Base-by-base conservation (phyloP, 2,888 invertebrate genomes). In the Baccha elongata region DNA sequence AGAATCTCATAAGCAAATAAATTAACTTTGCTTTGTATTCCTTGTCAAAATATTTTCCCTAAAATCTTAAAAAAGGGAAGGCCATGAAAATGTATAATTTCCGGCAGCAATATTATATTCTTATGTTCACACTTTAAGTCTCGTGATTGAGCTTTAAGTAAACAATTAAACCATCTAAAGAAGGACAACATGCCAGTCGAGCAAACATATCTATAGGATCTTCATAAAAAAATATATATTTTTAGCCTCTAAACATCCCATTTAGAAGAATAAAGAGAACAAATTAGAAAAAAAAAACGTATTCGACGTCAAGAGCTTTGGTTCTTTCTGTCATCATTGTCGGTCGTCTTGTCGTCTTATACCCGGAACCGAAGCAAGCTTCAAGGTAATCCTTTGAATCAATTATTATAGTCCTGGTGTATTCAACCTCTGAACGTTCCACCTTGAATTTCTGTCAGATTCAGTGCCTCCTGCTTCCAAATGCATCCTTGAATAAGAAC, bases 301-400 rank as follows among this genome's bases (percentile, higher is more conserved):
- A 21, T 32, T 55, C 55, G 44, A 50, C 55, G 19, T 65, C 44
- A 65, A 74, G 68, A 74, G 68, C 55, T 35, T 10, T 64, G 21
- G 17, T 62, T 46, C 69, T 50, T 52, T 74, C 50, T 53, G 53
- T 13, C 23, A 23, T 21, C 10, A 1, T 5, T 13, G 35, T 55
- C 35, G 35, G 29, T 29, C 13, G 13, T 42, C 44, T 37, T 37
- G 26, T 48, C 7, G 13, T 72, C 29, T 67, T 35, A 81, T 48
- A 71, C 65, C 81, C 75, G 81, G 75, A 72, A 67, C 42, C 67
- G 53, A 37, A 50, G 53, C 48, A 60, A 37, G 48, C 71, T 81
- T 72, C 75, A 81, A 81, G 81, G 81, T 72, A 81, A 81, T 81
- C 81, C 71, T 81, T 81, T 81, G 81, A 72, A 75, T 67, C 71